These are phyloP conservation scores for Drosophila melanogaster DNA, from an alignment of 1,140 invertebrate genomes.

Conservation along the genomic window DNA sequence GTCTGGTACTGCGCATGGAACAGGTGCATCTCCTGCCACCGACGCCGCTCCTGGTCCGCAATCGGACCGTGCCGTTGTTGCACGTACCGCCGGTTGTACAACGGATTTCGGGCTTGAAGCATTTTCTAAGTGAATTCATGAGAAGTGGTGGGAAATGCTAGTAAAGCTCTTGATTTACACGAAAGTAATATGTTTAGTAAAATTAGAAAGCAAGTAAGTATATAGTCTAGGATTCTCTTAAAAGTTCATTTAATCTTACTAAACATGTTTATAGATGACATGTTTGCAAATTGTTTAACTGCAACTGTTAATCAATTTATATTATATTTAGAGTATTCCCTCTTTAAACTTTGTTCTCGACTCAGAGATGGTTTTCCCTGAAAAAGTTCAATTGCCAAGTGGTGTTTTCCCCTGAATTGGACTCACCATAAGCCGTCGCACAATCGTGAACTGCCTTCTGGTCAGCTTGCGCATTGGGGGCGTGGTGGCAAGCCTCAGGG, in stretches of 20 bases:
- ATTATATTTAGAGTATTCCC: too few relatives aligned
- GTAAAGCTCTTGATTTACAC: neutral
- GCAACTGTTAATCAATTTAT: too few relatives aligned
- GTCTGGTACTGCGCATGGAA: conserved; percentile 62
- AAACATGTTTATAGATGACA: too few relatives aligned
- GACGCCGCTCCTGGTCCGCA: conserved; percentile 13
- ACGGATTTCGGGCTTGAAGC: conserved; percentile 64
- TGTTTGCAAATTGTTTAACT: too few relatives aligned
- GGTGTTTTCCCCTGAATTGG: too few relatives aligned
- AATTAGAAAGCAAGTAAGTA: too few relatives aligned
- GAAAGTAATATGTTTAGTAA: too few relatives aligned
- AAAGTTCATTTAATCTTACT: too few relatives aligned
- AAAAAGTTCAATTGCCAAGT: too few relatives aligned
- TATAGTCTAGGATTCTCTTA: too few relatives aligned
- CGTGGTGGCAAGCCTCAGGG: conserved; percentile 18
- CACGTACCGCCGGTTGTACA: conserved; percentile 48
- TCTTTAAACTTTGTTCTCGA: too few relatives aligned
- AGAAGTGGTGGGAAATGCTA: neutral
- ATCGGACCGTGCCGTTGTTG: conserved; percentile 1
- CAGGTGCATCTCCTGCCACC: conserved; percentile 31
- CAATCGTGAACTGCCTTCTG: conserved; percentile 35
- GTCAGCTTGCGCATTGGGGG: conserved; percentile 28
- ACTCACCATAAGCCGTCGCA: conserved; percentile 57
- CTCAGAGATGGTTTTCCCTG: too few relatives aligned
- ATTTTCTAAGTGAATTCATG: conserved; percentile 59